Evolutionary conservation across 2,888 invertebrate species (phyloP).

Genomic region (Anoncus sp.): DNA sequence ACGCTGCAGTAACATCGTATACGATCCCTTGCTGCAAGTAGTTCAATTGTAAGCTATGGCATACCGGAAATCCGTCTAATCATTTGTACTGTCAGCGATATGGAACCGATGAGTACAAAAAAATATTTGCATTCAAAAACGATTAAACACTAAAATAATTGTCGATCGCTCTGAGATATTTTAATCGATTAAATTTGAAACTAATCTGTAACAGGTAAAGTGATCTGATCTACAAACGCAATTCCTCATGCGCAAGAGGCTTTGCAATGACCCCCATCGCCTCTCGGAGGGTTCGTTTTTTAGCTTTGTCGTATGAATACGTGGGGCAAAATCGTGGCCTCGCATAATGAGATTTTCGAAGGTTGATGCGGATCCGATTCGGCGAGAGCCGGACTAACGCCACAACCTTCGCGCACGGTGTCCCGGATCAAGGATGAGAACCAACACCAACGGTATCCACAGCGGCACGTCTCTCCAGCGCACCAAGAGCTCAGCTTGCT

Average conservation of each 20-base stretch:
- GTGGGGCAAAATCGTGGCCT: slow-evolving; percentile 45
- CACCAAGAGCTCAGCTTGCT: slow-evolving; percentile 49
- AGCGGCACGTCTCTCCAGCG: slow-evolving; percentile 51
- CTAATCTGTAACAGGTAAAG: background rate
- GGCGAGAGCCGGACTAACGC: slow-evolving; percentile 45
- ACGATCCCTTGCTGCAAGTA: too few species aligned
- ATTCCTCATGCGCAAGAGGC: background rate
- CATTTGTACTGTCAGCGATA: background rate
- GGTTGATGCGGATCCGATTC: slow-evolving; percentile 69
- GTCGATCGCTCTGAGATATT: background rate
- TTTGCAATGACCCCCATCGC: background rate
- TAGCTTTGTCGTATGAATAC: slow-evolving; percentile 24
- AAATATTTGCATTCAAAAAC: background rate
- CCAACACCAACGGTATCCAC: slow-evolving; percentile 42
- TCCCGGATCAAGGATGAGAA: slow-evolving; percentile 49
- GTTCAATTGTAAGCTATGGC: background rate
- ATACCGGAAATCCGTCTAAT: background rate
- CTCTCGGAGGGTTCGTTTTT: slow-evolving; percentile 26
- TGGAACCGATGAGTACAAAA: background rate
- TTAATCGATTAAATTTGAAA: background rate
- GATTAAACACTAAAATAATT: background rate
- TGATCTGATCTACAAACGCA: background rate
- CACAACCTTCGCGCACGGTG: slow-evolving; percentile 32
- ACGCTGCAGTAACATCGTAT: too few species aligned
- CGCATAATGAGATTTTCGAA: slow-evolving; percentile 64